Conservation (phyloP, 2,888 invertebrate genomes). For the Spisula subtruncata region DNA sequence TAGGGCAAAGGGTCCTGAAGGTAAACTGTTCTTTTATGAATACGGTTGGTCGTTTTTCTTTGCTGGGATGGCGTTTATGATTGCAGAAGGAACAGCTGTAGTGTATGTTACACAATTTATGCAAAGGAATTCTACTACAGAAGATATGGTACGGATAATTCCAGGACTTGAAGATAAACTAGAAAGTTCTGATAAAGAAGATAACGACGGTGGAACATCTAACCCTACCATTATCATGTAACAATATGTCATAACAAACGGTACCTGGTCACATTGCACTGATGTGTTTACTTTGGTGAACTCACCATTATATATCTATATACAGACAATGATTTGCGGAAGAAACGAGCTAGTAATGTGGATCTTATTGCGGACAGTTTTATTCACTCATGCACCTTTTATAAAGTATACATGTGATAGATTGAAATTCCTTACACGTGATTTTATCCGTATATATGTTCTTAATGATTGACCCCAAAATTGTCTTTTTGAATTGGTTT, state of each 20-base stretch:
- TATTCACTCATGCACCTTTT: neutral
- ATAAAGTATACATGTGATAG: neutral
- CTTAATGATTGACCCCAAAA: neutral
- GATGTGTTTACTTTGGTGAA: neutral
- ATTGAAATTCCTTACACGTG: neutral
- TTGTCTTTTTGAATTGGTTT: neutral
- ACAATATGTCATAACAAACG: neutral
- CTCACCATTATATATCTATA: neutral
- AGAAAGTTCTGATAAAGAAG: conserved; percentile 47
- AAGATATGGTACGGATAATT: conserved; percentile 82
- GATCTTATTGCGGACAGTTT: neutral
- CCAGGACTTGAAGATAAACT: conserved; percentile 82
- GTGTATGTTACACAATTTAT: conserved; percentile 85
- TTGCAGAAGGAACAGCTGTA: conserved; percentile 84
- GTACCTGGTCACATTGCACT: too few relatives aligned
- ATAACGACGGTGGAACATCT: conserved; percentile 60
- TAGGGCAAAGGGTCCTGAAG: conserved; percentile 78
- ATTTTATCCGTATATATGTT: neutral
- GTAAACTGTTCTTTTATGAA: conserved; percentile 80
- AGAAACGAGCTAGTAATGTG: neutral
- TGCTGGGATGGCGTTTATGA: conserved; percentile 85
- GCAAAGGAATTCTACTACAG: conserved; percentile 79
- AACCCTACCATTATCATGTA: conserved; percentile 75
- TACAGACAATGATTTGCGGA: neutral
- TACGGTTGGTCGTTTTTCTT: conserved; percentile 87